phyloP scores from a whole-genome alignment of 2,888 invertebrate genomes.

The Cataglyphis albicans region DNA sequence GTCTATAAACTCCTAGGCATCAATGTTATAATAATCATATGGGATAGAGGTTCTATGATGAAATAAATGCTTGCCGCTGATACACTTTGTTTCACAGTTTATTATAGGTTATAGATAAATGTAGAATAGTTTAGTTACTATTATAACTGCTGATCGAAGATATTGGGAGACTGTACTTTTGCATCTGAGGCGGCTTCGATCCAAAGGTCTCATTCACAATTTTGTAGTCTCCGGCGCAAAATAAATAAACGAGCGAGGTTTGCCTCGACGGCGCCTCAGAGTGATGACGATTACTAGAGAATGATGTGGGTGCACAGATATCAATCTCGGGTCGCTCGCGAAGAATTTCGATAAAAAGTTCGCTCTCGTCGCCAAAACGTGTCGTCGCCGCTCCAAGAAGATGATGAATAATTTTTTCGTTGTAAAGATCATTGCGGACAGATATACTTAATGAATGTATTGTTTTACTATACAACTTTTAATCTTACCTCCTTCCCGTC shows the following conservation, averaged over 20 bases:
- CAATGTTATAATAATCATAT: background rate
- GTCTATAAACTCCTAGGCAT: background rate
- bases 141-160: slow-evolving; percentile 85
- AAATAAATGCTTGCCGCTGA: slow-evolving; percentile 66
- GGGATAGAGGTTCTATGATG: slow-evolving; percentile 22
- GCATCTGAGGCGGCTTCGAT: slow-evolving; percentile 78
- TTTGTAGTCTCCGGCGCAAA: slow-evolving; percentile 64
- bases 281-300: slow-evolving; percentile 70
- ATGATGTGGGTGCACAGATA: slow-evolving; percentile 69
- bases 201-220: slow-evolving; percentile 73
- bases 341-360: slow-evolving; percentile 79
- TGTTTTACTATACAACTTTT: slow-evolving; percentile 85
- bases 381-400: slow-evolving; percentile 77
- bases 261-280: slow-evolving; percentile 77
- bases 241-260: slow-evolving; percentile 69
- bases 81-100: slow-evolving; percentile 86
- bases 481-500: slow-evolving; percentile 80
- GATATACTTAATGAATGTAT: slow-evolving; percentile 80
- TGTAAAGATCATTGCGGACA: slow-evolving; percentile 85
- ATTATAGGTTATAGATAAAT: slow-evolving; percentile 86
- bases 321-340: slow-evolving; percentile 73
- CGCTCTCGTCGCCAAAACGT: slow-evolving; percentile 79
- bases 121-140: slow-evolving; percentile 86
- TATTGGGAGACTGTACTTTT: slow-evolving; percentile 81
- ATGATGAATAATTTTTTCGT: slow-evolving; percentile 82